A percentile compares a stretch with the other conserved stretches of the same genome.
Evolutionary conservation across 2,797 vertebrate species (phyloP).

Genomic region (Cygnus olor): DNA sequence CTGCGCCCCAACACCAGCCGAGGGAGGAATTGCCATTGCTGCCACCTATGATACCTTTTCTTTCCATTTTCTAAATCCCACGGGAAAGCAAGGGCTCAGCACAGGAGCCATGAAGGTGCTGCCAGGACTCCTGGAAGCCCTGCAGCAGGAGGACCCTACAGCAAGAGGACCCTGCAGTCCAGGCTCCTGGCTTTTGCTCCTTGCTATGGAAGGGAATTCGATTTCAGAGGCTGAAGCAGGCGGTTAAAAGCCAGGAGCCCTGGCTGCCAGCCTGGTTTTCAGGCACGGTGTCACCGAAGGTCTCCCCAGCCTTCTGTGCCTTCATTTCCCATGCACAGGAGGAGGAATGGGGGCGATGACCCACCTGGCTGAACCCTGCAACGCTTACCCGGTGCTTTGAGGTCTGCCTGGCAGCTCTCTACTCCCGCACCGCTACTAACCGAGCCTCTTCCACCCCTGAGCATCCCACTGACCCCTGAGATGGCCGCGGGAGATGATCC

Average conservation of each 20-base stretch:
- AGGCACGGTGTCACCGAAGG: fast-evolving
- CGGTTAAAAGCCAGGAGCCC: background rate
- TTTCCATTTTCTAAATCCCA: background rate
- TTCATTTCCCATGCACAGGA: background rate
- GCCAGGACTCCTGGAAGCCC: fast-evolving
- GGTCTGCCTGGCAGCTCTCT: background rate
- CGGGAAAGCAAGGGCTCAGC: background rate
- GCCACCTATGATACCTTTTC: background rate
- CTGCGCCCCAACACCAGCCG: background rate
- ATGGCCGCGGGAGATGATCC: conserved; percentile 38
- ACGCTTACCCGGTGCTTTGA: background rate
- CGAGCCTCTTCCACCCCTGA: background rate
- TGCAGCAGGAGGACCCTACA: background rate
- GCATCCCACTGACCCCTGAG: conserved; percentile 3
- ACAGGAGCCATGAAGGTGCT: background rate
- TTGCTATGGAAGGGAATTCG: background rate
- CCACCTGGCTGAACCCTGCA: background rate
- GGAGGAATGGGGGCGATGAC: background rate
- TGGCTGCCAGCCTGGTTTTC: background rate
- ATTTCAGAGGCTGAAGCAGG: background rate
- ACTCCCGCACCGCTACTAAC: background rate
- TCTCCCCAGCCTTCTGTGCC: background rate
- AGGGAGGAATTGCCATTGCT: background rate
- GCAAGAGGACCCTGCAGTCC: background rate
- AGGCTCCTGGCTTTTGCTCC: background rate